Conservation (phyloP, 2,113 vertebrate genomes). For the Pseudopipra pipra region DNA sequence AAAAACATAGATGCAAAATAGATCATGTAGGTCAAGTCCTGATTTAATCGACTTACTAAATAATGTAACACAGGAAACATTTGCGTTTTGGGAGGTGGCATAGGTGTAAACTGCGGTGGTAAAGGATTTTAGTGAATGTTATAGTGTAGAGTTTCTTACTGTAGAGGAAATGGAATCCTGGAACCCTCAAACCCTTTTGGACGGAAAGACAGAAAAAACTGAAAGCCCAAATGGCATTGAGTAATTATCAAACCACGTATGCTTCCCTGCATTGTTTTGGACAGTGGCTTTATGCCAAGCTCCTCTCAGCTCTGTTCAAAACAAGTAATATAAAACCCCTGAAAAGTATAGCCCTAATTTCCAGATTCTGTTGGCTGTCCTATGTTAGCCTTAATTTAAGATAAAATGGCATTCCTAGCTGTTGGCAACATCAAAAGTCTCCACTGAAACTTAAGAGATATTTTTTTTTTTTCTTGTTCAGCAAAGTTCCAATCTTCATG, state of each 20-base stretch:
- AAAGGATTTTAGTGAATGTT: not conserved
- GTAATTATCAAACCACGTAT: constrained; percentile 34
- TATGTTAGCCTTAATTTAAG: not conserved
- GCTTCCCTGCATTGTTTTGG: constrained; percentile 57
- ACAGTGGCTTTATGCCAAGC: constrained; percentile 24
- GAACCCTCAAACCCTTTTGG: constrained; percentile 3
- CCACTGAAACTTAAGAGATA: not conserved
- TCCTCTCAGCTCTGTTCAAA: not conserved
- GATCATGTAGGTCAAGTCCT: not conserved
- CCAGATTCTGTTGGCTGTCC: not conserved
- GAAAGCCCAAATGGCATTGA: constrained; percentile 9
- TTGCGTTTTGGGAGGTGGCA: not conserved
- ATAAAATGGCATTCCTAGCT: not conserved
- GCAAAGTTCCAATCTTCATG: not conserved
- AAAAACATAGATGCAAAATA: not conserved
- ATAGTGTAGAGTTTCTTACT: not conserved
- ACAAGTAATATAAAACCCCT: not conserved
- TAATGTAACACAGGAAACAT: not conserved
- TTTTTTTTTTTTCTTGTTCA: not conserved
- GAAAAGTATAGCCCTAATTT: not conserved
- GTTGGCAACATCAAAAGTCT: not conserved
- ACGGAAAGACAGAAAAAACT: constrained; percentile 55
- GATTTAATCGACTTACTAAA: not conserved
- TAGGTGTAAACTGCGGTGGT: not conserved
- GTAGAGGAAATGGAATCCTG: constrained; percentile 16